phyloP scores from a whole-genome alignment of 1,140 invertebrate species.

The Physella acuta region DNA sequence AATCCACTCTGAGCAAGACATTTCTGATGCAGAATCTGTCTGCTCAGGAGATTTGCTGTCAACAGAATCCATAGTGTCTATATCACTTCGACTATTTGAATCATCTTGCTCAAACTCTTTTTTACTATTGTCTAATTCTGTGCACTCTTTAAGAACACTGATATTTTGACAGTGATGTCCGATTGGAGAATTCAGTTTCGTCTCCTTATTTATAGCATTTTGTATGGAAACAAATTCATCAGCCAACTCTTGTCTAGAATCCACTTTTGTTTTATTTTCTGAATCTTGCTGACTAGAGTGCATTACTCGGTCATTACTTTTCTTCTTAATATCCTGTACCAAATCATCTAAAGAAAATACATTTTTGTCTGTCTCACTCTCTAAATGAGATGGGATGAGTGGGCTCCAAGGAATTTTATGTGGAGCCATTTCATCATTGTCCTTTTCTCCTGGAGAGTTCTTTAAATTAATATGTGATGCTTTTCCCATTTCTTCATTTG shows the following conservation, averaged over 20 bases:
- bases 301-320: background rate
- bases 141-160: background rate
- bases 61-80: constrained; percentile 11
- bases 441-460: background rate
- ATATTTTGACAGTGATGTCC: too few relatives aligned
- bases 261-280: background rate
- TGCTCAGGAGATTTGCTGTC: constrained; percentile 7
- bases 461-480: constrained; percentile 18
- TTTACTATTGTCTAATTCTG: background rate
- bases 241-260: background rate
- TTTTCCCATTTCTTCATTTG: constrained; percentile 2
- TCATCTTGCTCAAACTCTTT: background rate
- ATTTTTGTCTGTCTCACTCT: background rate
- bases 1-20: background rate
- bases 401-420: constrained; percentile 25
- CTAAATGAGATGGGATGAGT: constrained; percentile 1
- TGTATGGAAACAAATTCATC: background rate
- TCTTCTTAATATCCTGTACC: constrained; percentile 17
- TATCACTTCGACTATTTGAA: constrained; percentile 12
- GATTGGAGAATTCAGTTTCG: background rate
- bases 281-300: background rate
- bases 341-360: constrained; percentile 16
- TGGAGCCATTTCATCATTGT: constrained; percentile 13
- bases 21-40: background rate
- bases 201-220: background rate